These are phyloP conservation scores for Phenganax subtilis DNA, from an alignment of 92 coral and sea anemone species.

Conservation along the genomic window DNA sequence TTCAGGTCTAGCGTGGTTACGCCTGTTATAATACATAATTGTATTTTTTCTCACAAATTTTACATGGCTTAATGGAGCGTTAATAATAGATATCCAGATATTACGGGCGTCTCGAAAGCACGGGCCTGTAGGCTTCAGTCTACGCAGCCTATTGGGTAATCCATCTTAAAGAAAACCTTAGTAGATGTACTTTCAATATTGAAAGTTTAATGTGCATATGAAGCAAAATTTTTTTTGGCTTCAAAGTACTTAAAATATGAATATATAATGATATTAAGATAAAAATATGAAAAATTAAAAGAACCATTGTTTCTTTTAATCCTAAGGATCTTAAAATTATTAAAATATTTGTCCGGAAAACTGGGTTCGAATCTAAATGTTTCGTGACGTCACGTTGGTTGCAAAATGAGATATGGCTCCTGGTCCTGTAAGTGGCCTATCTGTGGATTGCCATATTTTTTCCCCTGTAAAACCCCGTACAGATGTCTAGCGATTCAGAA, in stretches of 20 bases:
- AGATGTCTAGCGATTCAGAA: conserved; percentile 47
- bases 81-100: too few species aligned
- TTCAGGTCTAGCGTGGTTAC: too few species aligned
- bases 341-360: conserved; percentile 3
- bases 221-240: conserved; percentile 20
- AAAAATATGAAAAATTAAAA: background rate
- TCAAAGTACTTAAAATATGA: background rate
- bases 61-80: too few species aligned
- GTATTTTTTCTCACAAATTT: too few species aligned
- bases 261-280: background rate
- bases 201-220: conserved; percentile 38
- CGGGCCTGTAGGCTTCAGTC: too few species aligned
- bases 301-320: background rate
- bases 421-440: background rate
- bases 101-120: too few species aligned
- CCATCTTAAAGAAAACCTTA: too few species aligned
- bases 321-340: background rate
- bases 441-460: background rate
- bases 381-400: conserved; percentile 37
- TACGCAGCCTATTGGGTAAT: too few species aligned
- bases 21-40: too few species aligned
- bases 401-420: background rate
- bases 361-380: conserved; percentile 1
- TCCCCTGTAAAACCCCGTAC: background rate
- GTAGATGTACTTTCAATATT: too few species aligned